phyloP scores from a whole-genome alignment of 2,888 invertebrate species.

The Hemicrepidius hirtus region DNA sequence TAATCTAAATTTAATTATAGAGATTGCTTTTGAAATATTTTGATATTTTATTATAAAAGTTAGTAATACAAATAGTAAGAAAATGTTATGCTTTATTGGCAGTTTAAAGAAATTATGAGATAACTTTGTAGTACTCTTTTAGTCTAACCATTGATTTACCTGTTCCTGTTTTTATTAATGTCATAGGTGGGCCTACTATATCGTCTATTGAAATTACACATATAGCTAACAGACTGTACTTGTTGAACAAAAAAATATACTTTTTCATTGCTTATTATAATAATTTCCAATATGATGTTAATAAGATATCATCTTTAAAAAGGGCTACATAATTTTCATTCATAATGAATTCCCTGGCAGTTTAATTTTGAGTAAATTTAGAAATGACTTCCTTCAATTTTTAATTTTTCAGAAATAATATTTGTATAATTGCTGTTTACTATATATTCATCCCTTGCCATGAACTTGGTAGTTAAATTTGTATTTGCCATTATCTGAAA shows the following conservation, averaged over 20 bases:
- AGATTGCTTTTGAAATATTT: no score
- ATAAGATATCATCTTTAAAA: background rate
- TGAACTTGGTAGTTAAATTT: no score
- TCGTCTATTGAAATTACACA: no score
- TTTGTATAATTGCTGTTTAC: constrained; percentile 43
- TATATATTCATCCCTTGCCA: no score
- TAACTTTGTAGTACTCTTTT: constrained; percentile 6
- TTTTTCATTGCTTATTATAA: no score
- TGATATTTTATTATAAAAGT: no score
- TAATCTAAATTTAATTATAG: no score
- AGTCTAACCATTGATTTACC: constrained; percentile 41
- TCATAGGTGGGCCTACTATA: constrained; percentile 45
- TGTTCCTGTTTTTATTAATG: constrained; percentile 48
- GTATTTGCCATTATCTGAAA: no score
- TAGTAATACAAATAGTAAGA: no score
- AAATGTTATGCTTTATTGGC: background rate
- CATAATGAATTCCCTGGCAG: constrained; percentile 23
- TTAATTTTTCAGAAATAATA: constrained; percentile 42
- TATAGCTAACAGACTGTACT: no score
- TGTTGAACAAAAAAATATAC: background rate
- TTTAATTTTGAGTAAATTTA: constrained; percentile 44
- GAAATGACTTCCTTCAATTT: constrained; percentile 24
- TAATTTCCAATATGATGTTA: no score
- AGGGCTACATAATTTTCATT: background rate
- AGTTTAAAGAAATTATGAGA: background rate